phyloP scores from a whole-genome alignment of 92 coral and sea anemone genomes.

The Parazoanthus atlanticus region DNA sequence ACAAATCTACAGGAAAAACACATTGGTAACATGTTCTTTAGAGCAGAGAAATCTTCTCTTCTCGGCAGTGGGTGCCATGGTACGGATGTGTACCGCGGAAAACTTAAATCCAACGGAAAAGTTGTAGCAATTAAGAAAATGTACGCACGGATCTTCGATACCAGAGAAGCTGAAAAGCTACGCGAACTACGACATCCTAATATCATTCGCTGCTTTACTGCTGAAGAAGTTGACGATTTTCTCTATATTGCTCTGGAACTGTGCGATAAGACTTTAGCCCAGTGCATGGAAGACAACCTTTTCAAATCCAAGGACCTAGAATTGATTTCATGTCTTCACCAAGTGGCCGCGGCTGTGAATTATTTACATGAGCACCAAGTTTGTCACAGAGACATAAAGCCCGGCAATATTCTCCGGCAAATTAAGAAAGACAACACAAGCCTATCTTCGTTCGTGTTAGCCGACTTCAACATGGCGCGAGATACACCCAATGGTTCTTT shows the following conservation, averaged over 20 bases:
- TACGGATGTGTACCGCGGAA: slow-evolving; percentile 27
- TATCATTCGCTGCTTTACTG: slow-evolving; percentile 28
- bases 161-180: slow-evolving; percentile 20
- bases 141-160: slow-evolving; percentile 20
- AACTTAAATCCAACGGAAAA: slow-evolving; percentile 15
- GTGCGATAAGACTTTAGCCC: slow-evolving; percentile 4
- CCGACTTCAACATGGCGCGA: slow-evolving; percentile 36
- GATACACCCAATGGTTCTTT: slow-evolving; percentile 22
- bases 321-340: not conserved
- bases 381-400: slow-evolving; percentile 29
- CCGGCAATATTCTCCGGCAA: not conserved
- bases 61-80: slow-evolving; percentile 19
- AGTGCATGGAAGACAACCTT: slow-evolving; percentile 24
- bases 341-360: slow-evolving; percentile 17
- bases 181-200: slow-evolving; percentile 20
- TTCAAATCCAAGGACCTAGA: not conserved
- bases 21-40: slow-evolving; percentile 19
- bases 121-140: slow-evolving; percentile 22
- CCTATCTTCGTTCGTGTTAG: slow-evolving; percentile 7
- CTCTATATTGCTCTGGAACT: slow-evolving; percentile 32
- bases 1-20: slow-evolving; percentile 18
- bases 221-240: slow-evolving; percentile 21
- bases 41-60: not conserved
- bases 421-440: not conserved
- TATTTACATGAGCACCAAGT: slow-evolving; percentile 20